Base-by-base conservation (phyloP, 2,888 invertebrate species). In the Microplitis manilae region DNA sequence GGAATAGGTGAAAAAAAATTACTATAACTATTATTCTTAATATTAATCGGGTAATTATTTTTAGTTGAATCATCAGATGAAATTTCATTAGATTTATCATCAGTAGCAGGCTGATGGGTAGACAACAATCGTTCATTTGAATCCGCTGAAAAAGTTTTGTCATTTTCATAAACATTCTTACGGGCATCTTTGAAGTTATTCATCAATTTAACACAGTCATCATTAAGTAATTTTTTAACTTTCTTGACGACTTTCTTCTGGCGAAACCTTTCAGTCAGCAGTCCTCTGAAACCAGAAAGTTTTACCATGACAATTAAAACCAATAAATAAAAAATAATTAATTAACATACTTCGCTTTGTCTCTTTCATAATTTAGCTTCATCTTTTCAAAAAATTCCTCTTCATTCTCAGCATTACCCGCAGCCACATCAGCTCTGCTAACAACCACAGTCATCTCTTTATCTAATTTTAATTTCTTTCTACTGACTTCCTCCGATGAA, bases 141-240 rank as follows among this genome's bases (percentile, higher is more conserved):
- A 30, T 30, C 30, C 4, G 2, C 4, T 30, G 30, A 30, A 30
- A 2, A 30, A 30, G 30, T 30, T 30, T 30, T 30, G 30, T 30
- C 30, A 30, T 30, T 30, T 30, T 30, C 30, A 30, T 30, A 30
- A n/a, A 20, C 6, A 39, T 40, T 50, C 17, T 61, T 13, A 39
- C 50, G 6, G n/a, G 50, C 15, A 68, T 62, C 13, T 68, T 64
- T 62, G 73, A 77, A 77, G 62, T 64, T 77, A 67, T 77, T 77
- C 40, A 77, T 74, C 70, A 77, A 69, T 67, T 74, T 70, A 0
- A 74, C 30, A 64, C 64, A 70, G 60, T 74, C 77, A 30, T 13
- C 68, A 65, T 64, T 74, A 17, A 74, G 64, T 20, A 77, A 65
- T 9, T 30, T 17, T 74, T 60, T 41, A 68, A 65, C 39, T 39